Base-by-base conservation (phyloP, 2,797 vertebrate genomes). In the Spondyliosoma cantharus region DNA sequence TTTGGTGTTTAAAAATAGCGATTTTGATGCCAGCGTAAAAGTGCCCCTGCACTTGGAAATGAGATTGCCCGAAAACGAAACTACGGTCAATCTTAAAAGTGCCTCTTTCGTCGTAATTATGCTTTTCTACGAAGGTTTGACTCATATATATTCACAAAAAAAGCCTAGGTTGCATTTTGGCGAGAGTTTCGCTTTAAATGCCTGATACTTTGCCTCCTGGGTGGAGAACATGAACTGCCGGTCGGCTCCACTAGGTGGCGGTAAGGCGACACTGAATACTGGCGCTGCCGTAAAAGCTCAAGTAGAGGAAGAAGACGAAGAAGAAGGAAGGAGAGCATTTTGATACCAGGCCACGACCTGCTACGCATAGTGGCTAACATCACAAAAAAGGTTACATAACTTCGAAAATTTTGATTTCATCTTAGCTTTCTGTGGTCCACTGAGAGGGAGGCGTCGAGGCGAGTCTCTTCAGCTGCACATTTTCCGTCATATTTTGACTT, bases 311-410 rank as follows among this genome's bases (percentile, higher is more conserved):
- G 78, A 32, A 15, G 32, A 20, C n/a, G 76, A 80, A 84, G 88
- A 80, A 83, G 80, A 69, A 76, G 75, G 78, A 81, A 80, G 76
- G 49, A 8, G 80, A 79, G 25, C 63, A 61, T 73, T 80, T 64
- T 22, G 79, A 63, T 50, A 78, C 56, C 54, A 89, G 87, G 88
- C 89, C 87, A 81, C 91, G 87, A 87, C 73, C 83, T 70, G 60
- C 78, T 9, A n/a, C 50, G 20, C 69, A 22, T 8, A 69, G 68
- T 32, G 49, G 74, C 65, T 64, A 52, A 69, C 67, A 27, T 54
- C n/a, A 7, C 22, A 58, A 60, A 80, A 82, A 69, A 70, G 74
- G 57, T 91, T 91, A 89, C 29, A 85, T 87, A 90, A 91, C 76
- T 73, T 64, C 57, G 57, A 83, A 56, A 57, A 52, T 81, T 58